phyloP scores from a whole-genome alignment of 2,113 vertebrate species.

The Pituophis catenifer region DNA sequence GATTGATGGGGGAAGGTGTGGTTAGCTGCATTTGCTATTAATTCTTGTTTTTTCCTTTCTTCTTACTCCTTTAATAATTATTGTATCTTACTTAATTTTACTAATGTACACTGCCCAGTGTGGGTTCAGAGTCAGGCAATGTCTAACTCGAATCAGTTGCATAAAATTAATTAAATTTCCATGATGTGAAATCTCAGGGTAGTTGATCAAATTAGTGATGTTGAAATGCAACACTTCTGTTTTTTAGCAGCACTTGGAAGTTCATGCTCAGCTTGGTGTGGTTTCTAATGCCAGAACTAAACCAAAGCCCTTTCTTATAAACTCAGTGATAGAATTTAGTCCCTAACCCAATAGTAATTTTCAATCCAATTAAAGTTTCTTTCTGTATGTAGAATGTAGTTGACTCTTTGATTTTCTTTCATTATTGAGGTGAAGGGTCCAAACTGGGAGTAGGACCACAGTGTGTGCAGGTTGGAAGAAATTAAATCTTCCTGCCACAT shows the following conservation, averaged over 20 bases:
- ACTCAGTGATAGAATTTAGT: background rate
- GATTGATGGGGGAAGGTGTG: background rate
- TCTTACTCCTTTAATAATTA: background rate
- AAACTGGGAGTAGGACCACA: background rate
- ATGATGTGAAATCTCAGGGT: background rate
- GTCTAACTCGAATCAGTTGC: background rate
- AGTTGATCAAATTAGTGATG: background rate
- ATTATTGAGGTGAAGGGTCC: background rate
- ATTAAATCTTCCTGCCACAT: background rate
- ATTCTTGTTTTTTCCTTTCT: background rate
- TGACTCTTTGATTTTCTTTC: background rate
- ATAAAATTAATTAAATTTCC: background rate
- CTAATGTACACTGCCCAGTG: background rate
- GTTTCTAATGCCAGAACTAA: background rate
- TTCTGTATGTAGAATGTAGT: background rate
- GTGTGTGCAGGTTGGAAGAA: background rate
- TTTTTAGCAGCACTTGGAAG: background rate
- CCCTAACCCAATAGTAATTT: background rate
- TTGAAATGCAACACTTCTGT: background rate
- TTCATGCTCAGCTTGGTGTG: background rate
- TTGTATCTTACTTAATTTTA: background rate
- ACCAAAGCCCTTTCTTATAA: background rate
- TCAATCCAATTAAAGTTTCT: background rate
- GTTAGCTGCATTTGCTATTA: background rate
- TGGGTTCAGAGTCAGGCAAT: background rate